Conservation (phyloP, 2,113 vertebrate genomes). For the Falcunculus frontatus region DNA sequence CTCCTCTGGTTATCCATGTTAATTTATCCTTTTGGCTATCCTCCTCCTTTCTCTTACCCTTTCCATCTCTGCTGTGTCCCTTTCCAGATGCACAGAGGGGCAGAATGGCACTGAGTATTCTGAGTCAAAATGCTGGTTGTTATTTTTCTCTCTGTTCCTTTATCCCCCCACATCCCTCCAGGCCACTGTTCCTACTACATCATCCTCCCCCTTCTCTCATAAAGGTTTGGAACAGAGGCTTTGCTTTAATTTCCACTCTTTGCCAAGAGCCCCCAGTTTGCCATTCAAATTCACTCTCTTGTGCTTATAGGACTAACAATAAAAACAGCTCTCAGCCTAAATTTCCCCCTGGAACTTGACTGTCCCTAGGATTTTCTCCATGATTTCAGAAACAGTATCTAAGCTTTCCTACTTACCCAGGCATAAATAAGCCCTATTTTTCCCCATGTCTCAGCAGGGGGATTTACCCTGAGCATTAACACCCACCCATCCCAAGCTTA, state of each 20-base stretch:
- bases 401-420: not conserved
- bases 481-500: not conserved
- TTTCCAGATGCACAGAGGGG: not conserved
- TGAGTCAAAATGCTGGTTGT: not conserved
- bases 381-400: not conserved
- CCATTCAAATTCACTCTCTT: not conserved
- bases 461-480: not conserved
- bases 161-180: not conserved
- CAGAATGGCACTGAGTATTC: not conserved
- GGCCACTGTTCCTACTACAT: not conserved
- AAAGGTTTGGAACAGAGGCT: not conserved
- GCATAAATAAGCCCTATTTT: not conserved
- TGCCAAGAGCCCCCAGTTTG: not conserved
- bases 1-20: not conserved
- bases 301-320: not conserved
- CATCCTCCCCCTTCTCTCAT: not conserved
- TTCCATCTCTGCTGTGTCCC: not conserved
- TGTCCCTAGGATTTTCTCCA: not conserved
- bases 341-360: not conserved
- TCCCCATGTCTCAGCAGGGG: not conserved
- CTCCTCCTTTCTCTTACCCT: not conserved
- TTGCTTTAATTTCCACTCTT: not conserved
- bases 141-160: not conserved
- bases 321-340: not conserved
- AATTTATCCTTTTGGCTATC: not conserved